Percentiles rank a stretch among this genome's conserved stretches.
Conservation (phyloP, 2,888 invertebrate species). For the Cybosia mesomella region DNA sequence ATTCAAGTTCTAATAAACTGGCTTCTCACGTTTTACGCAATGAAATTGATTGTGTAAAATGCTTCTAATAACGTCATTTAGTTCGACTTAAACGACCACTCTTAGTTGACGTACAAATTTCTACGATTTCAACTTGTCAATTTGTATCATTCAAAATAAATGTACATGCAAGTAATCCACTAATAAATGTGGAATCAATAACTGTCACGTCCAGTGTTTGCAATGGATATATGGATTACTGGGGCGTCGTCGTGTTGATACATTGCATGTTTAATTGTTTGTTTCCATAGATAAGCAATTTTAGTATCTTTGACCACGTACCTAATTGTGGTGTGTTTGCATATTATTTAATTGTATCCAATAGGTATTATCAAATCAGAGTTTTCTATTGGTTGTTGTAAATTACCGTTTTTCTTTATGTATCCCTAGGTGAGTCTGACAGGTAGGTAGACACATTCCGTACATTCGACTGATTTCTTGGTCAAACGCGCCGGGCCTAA, state of each 20-base stretch:
- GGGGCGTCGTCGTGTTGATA: neutral
- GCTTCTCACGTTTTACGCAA: neutral
- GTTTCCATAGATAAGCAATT: neutral
- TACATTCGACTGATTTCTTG: too few relatives aligned
- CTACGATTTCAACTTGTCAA: neutral
- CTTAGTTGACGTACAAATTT: neutral
- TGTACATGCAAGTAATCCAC: neutral
- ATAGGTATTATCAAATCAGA: neutral
- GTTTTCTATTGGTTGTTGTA: too few relatives aligned
- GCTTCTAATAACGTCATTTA: neutral
- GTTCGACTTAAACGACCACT: neutral
- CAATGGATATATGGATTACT: neutral
- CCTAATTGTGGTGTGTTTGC: neutral
- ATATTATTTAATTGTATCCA: constrained; percentile 1
- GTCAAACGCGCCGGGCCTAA: too few relatives aligned
- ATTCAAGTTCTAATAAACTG: neutral
- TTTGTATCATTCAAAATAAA: neutral
- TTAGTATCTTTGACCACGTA: neutral
- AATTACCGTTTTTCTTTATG: too few relatives aligned
- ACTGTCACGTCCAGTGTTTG: constrained; percentile 4
- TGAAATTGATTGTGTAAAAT: neutral
- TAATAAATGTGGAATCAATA: constrained; percentile 2
- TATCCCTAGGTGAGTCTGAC: too few relatives aligned
- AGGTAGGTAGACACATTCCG: too few relatives aligned
- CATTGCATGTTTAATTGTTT: constrained; percentile 2